Evolutionary conservation across 2,888 invertebrate species (phyloP), one percentile per base, ranked within the genome.

Genomic region (Hypercompe scribonia): DNA sequence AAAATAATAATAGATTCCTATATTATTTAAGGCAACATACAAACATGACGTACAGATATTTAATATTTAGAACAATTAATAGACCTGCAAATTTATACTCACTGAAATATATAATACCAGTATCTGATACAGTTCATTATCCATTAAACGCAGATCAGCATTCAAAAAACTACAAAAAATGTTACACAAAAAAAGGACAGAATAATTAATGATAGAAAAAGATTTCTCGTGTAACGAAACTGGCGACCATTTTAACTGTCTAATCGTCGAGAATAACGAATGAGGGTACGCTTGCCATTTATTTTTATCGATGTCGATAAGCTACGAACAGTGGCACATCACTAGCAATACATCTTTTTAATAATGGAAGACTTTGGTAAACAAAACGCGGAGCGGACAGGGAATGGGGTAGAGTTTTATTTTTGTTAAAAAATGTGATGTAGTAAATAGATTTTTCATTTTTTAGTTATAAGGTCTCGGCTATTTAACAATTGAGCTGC

Each of bases 311-410:
- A 90, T 89, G 81, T 87, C 86, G 81, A 78, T 73, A 75, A 70
- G 74, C 65, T 71, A 80, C 72, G 66, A 58, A 72, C 75, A 71
- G 78, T 79, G 79, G 80, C 85, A 82, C 93, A 81, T 81, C 94
- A 89, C 92, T 93, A 89, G 87, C 81, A 78, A 87, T 90, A 89
- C 89, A 90, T 92, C 92, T 92, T 93, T 93, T 95, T 94, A 94
- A 94, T 95, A 95, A 95, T 95, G 91, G 88, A 94, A 91, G 94
- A 93, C 92, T 94, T 95, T 91, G 81, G 89, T 89, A 90, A 92
- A 91, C 92, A 91, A 87, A 69, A 58, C 24, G 61, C 39, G 69
- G 31, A 39, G 61, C 58, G 42, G 61, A 31, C 58, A 18, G 39
- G 61, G 61, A 31, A 28, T 13, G 28, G 33, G 46, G 33, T 34